Evolutionary conservation across 2,888 invertebrate genomes (phyloP).

Genomic region (Aleiodes testaceus): DNA sequence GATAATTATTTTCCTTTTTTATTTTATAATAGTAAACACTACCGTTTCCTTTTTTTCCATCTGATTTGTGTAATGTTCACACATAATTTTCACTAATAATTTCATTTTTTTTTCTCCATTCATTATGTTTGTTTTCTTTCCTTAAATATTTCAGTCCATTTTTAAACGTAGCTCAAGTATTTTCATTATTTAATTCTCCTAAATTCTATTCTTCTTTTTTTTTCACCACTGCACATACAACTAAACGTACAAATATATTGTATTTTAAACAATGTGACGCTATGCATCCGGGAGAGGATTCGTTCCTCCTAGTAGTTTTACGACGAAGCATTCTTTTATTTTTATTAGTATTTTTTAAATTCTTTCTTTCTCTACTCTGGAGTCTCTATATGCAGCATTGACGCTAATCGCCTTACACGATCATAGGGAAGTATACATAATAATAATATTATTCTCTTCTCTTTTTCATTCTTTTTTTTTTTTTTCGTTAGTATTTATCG

Average conservation of each 20-base stretch:
- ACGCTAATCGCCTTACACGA: slow-evolving; percentile 66
- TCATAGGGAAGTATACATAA: slow-evolving; percentile 49
- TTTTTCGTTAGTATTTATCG: slow-evolving; percentile 15
- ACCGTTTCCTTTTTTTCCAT: slow-evolving; percentile 14
- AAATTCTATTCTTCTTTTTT: slow-evolving; percentile 57
- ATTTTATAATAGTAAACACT: slow-evolving; percentile 33
- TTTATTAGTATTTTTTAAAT: background rate
- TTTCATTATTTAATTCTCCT: slow-evolving; percentile 55
- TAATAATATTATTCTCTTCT: slow-evolving; percentile 26
- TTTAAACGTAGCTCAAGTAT: slow-evolving; percentile 34
- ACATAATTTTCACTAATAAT: slow-evolving; percentile 33
- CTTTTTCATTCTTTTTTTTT: slow-evolving; percentile 32
- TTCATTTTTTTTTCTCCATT: slow-evolving; percentile 7
- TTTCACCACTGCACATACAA: slow-evolving; percentile 67
- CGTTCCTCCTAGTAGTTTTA: slow-evolving; percentile 24
- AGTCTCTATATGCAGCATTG: slow-evolving; percentile 66
- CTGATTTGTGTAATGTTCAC: slow-evolving; percentile 21
- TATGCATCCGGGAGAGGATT: slow-evolving; percentile 51
- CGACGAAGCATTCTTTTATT: slow-evolving; percentile 12
- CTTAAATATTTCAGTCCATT: slow-evolving; percentile 35
- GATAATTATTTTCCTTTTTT: slow-evolving; percentile 44
- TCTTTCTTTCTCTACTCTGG: slow-evolving; percentile 32
- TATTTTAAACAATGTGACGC: slow-evolving; percentile 62
- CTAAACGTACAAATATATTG: slow-evolving; percentile 53
- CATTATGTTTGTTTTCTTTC: slow-evolving; percentile 29